phyloP scores from a whole-genome alignment of 2,888 invertebrate genomes.

The Smittia aterrima region DNA sequence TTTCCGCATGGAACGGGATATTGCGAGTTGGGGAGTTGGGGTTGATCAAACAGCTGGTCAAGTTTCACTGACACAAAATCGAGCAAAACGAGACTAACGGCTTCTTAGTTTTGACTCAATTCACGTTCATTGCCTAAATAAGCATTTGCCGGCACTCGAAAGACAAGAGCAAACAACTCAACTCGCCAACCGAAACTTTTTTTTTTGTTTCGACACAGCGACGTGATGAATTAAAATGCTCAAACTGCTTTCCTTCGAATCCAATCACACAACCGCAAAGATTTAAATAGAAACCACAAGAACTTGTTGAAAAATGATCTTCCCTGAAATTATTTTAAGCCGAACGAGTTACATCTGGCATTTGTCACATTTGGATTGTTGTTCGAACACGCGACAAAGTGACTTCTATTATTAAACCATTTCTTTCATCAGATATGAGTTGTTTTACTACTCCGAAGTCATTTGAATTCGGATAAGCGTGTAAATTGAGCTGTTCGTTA shows the following conservation, averaged over 20 bases:
- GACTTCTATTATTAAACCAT: neutral
- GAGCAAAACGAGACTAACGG: too few relatives aligned
- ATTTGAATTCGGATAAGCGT: neutral
- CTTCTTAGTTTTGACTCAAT: too few relatives aligned
- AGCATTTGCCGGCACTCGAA: too few relatives aligned
- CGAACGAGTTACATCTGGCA: constrained; percentile 23
- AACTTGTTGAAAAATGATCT: constrained; percentile 15
- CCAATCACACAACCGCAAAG: constrained; percentile 1
- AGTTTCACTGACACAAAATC: too few relatives aligned
- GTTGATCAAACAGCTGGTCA: too few relatives aligned
- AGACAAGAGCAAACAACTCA: too few relatives aligned
- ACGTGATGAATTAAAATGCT: neutral
- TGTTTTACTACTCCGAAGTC: neutral
- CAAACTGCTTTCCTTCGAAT: neutral
- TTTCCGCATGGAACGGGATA: neutral
- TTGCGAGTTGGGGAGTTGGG: too few relatives aligned
- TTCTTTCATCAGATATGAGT: neutral
- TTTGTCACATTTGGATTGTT: constrained; percentile 16
- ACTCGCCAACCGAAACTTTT: too few relatives aligned
- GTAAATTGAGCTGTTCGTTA: neutral
- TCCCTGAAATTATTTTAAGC: neutral
- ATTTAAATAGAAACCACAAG: constrained; percentile 22
- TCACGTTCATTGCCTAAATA: too few relatives aligned
- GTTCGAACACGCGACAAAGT: constrained; percentile 24
- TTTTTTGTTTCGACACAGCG: neutral